Base-by-base conservation (phyloP, 2,113 vertebrate species). In the Entosphenus tridentatus region DNA sequence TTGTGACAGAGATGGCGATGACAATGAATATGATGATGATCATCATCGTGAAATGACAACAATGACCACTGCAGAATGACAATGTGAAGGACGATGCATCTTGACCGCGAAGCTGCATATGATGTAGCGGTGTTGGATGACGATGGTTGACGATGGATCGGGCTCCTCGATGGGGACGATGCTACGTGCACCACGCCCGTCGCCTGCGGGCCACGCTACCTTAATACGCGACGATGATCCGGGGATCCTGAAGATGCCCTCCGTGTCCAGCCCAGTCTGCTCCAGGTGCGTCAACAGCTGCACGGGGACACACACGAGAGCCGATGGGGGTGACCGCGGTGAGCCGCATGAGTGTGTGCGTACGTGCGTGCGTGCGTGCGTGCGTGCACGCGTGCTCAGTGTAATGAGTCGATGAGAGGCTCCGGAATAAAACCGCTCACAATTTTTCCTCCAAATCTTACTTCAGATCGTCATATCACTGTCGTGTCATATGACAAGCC, bases 231-330 rank as follows among this genome's bases (percentile, higher is more conserved):
- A 76, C 10, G 87, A 81, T 13, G 78, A 83, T 78, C 93, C 93
- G 57, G 93, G 87, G 75, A 96, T 88, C 74, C 93, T 80, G 62
- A 98, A 82, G 74, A 98, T 81, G 2, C 93, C 92, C 78, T 96
- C 93, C 0, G 88, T 96, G 75, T 88, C 82, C 72, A 98, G 78
- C 56, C 87, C 86, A 68, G 84, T 80, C 4, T 87, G 82, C 76
- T 96, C 88, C 68, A 95, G 92, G 59, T 84, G 87, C 70, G 73
- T 80, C 74, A 98, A 83, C 5, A 98, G 77, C 93, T 98, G 73
- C 55, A 71, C n/a, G 21, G 62, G 21, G 21, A 65, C 39, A 39
- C 39, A 65, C 39, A 39, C 39, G 39, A 39, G 39, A 2, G 39
- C 39, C 39, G 39, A 5, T 39, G 39, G 39, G 39, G 39, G 39